Percentiles rank a stretch among this genome's conserved stretches.
Conservation (phyloP, 2,888 invertebrate species). For the Acronicta aceris region DNA sequence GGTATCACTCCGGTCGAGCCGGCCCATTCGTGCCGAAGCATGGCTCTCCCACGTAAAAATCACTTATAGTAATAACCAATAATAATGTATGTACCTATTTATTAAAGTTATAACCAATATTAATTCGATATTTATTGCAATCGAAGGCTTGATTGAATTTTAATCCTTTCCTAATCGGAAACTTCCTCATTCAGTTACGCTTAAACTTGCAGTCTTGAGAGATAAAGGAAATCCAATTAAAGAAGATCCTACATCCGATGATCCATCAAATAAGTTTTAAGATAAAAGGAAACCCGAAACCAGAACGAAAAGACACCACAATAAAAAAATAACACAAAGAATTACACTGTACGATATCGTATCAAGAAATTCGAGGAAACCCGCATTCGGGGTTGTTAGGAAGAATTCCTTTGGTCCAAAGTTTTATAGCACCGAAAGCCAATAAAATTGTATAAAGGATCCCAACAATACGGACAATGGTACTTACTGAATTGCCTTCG, state of each 20-base stretch:
- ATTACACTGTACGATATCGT: constrained; percentile 59
- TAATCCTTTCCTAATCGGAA: constrained; percentile 23
- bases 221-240: constrained; percentile 41
- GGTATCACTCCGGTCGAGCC: too few species aligned
- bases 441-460: constrained; percentile 69
- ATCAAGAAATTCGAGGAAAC: constrained; percentile 64
- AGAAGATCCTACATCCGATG: constrained; percentile 33
- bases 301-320: constrained; percentile 52
- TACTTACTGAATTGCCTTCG: constrained; percentile 62
- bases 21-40: too few species aligned
- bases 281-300: constrained; percentile 46
- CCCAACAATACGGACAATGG: constrained; percentile 58
- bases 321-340: constrained; percentile 64
- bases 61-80: too few species aligned
- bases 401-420: constrained; percentile 66
- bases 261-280: constrained; percentile 48
- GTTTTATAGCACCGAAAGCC: constrained; percentile 66
- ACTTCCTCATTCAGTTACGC: constrained; percentile 22
- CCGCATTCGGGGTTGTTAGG: constrained; percentile 60
- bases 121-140: constrained; percentile 8
- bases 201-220: constrained; percentile 35
- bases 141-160: constrained; percentile 30
- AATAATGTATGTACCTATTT: too few species aligned
- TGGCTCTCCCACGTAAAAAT: too few species aligned
- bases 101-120: constrained; percentile 14